Evolutionary conservation across 2,797 vertebrate genomes (phyloP).

Genomic region (Halcyon smyrnensis): DNA sequence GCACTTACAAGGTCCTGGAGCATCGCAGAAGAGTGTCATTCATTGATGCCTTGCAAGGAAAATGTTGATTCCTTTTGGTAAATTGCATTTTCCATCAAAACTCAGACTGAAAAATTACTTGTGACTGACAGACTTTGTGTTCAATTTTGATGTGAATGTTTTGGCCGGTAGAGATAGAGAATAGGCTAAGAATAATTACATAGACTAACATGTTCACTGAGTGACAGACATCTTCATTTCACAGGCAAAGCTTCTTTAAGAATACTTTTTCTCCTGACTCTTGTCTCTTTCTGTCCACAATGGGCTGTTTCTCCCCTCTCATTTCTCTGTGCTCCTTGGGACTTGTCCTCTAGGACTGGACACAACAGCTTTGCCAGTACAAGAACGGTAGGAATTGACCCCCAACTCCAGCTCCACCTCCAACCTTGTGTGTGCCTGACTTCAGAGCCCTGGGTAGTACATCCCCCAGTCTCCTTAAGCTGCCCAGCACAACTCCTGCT

Average conservation of each 20-base stretch:
- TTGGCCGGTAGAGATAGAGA: slow-evolving; percentile 19
- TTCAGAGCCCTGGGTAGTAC: background rate
- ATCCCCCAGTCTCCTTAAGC: background rate
- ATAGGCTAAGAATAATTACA: slow-evolving; percentile 22
- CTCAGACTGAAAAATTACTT: slow-evolving; percentile 26
- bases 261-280: background rate
- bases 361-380: background rate
- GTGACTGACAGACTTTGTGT: slow-evolving; percentile 35
- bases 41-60: slow-evolving; percentile 33
- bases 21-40: background rate
- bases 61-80: slow-evolving; percentile 46
- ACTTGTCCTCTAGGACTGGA: background rate
- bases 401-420: background rate
- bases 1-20: background rate
- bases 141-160: background rate
- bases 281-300: background rate
- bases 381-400: rapidly evolving
- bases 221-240: slow-evolving; percentile 44
- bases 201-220: background rate
- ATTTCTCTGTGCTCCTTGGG: rapidly evolving
- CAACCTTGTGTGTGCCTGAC: rapidly evolving
- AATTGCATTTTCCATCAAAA: slow-evolving; percentile 55
- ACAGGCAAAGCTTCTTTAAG: background rate
- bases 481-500: background rate
- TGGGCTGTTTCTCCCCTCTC: background rate